Percentiles rank a stretch among this genome's conserved stretches.
These are phyloP conservation scores for Bembecia ichneumoniformis DNA, from an alignment of 2,888 invertebrate genomes.

Conservation along the genomic window DNA sequence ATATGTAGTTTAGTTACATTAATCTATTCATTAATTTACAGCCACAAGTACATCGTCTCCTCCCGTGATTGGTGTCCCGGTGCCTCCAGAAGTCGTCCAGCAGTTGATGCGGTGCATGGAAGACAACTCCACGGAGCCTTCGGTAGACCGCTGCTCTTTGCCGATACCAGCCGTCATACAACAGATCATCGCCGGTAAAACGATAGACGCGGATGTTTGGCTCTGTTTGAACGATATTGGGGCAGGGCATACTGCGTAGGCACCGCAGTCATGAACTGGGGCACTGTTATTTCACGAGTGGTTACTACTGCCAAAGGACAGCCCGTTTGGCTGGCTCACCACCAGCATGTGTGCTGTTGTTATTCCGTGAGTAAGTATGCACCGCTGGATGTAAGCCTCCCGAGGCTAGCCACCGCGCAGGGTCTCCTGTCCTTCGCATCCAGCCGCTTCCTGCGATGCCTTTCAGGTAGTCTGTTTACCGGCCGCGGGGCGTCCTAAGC, in stretches of 20 bases:
- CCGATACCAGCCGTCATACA: conserved; percentile 18
- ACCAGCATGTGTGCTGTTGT: too few species aligned
- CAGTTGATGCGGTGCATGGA: conserved; percentile 30
- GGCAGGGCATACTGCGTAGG: neutral
- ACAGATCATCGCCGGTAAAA: conserved; percentile 15
- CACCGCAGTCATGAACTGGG: conserved; percentile 8
- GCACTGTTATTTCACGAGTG: too few species aligned
- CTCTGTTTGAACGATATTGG: neutral
- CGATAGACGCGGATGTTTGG: conserved; percentile 4
- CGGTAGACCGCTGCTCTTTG: conserved; percentile 31
- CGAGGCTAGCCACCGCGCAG: too few species aligned
- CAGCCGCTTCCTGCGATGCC: too few species aligned
- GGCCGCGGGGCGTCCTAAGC: too few species aligned
- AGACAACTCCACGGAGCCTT: conserved; percentile 23
- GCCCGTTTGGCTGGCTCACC: too few species aligned
- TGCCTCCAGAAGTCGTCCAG: conserved; percentile 24
- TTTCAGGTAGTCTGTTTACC: too few species aligned
- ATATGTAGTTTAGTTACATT: too few species aligned
- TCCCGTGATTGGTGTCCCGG: conserved; percentile 12
- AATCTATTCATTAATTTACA: neutral
- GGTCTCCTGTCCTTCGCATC: too few species aligned
- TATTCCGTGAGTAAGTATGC: too few species aligned
- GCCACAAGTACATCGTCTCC: conserved; percentile 3
- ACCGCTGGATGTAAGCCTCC: too few species aligned
- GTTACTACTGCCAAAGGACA: too few species aligned